Evolutionary conservation across 2,888 invertebrate species (phyloP).

Genomic region (Nymphalis urticae): DNA sequence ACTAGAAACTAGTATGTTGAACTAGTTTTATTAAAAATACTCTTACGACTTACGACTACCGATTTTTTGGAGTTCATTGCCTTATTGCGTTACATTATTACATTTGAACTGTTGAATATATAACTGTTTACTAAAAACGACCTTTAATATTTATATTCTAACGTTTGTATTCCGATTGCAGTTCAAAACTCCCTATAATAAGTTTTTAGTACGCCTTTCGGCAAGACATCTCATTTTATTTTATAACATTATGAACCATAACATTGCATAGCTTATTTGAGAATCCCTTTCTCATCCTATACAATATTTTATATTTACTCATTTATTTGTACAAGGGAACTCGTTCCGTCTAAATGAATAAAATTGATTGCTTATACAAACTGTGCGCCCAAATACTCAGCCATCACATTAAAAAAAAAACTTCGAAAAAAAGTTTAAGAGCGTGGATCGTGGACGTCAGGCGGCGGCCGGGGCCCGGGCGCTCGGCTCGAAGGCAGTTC

Average conservation of each 20-base stretch:
- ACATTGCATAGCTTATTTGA: slow-evolving; percentile 48
- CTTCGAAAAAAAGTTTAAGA: slow-evolving; percentile 66
- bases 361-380: slow-evolving; percentile 82
- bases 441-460: slow-evolving; percentile 55
- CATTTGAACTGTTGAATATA: slow-evolving; percentile 2
- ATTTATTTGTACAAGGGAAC: slow-evolving; percentile 75
- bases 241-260: slow-evolving; percentile 53
- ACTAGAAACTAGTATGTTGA: too few relatives aligned
- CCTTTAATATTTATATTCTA: slow-evolving; percentile 18
- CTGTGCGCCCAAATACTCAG: slow-evolving; percentile 80
- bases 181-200: slow-evolving; percentile 27
- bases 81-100: too few relatives aligned
- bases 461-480: slow-evolving; percentile 50
- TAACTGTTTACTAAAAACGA: not conserved
- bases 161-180: slow-evolving; percentile 19
- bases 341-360: slow-evolving; percentile 79
- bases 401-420: slow-evolving; percentile 80
- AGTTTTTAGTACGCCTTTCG: slow-evolving; percentile 31
- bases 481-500: slow-evolving; percentile 50
- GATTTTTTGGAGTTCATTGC: too few relatives aligned
- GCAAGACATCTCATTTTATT: slow-evolving; percentile 34
- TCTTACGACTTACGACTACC: too few relatives aligned
- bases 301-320: slow-evolving; percentile 65
- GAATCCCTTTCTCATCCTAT: slow-evolving; percentile 51
- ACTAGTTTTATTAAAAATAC: too few relatives aligned